Evolutionary conservation across 2,113 vertebrate species (phyloP).

Genomic region (Ceyx cyanopectus): DNA sequence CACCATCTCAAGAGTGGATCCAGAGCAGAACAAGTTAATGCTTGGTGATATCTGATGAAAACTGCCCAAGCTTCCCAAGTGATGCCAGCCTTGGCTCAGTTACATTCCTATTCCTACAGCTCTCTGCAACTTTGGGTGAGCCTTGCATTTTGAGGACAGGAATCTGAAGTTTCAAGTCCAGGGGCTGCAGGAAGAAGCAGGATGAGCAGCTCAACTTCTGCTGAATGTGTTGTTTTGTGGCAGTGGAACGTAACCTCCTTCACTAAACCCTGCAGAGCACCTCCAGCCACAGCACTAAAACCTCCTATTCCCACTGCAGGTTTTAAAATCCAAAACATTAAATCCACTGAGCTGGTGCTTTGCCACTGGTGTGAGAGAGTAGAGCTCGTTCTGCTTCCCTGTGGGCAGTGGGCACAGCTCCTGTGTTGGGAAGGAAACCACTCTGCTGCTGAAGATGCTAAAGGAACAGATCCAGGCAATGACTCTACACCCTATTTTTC

Average conservation of each 20-base stretch:
- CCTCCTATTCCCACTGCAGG: neutral
- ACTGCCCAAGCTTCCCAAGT: neutral
- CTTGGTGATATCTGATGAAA: neutral
- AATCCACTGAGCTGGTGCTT: neutral
- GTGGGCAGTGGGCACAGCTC: neutral
- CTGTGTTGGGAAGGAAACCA: neutral
- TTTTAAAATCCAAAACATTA: neutral
- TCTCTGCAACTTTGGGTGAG: neutral
- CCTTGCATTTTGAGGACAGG: neutral
- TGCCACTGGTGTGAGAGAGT: neutral
- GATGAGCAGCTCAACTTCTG: neutral
- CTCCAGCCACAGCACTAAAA: neutral
- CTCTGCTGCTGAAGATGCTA: neutral
- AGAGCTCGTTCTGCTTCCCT: neutral
- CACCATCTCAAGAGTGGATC: rapidly evolving
- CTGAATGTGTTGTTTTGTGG: neutral
- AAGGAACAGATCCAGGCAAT: neutral
- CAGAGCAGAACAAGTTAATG: neutral
- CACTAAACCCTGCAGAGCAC: neutral
- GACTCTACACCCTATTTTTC: rapidly evolving
- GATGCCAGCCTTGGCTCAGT: neutral
- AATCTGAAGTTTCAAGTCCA: neutral
- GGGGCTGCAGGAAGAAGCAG: neutral
- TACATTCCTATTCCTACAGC: neutral
- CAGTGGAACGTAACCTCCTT: rapidly evolving